Base-by-base conservation (phyloP, 2,113 vertebrate genomes). In the Gymnorhina tibicen region DNA sequence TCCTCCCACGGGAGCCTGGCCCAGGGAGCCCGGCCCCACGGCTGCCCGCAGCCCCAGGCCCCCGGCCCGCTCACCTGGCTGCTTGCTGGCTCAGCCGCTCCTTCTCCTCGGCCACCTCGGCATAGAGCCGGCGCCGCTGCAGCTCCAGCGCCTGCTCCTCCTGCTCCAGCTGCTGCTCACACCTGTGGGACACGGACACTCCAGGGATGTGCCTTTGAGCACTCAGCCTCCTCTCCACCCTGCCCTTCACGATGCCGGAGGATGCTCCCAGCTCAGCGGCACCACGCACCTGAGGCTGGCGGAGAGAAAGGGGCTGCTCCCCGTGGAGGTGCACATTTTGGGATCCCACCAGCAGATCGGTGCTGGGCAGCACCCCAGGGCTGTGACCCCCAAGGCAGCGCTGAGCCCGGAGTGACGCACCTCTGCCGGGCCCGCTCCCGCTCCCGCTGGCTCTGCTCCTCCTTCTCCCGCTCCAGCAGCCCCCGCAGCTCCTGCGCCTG, bases 111-210 rank as follows among this genome's bases (percentile, higher is more conserved):
- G 98, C 97, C 95, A 99, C 98, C 87, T 99, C 99, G 0, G 97
- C 97, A 8, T 99, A 98, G 33, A 99, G 98, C 30, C 99, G 96
- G 62, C 98, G 98, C 68, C 98, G 98, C 97, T 99, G 99, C 97
- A 99, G 99, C 98, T 99, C 98, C 89, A 99, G 95, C 0, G 97
- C 98, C 67, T 98, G 95, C 97, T 99, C 98, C 97, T 99, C 99
- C 97, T 99, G 99, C 95, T 99, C 98, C 90, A 99, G 97, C 96
- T 99, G 99, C 98, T 99, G 98, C 97, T 99, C 99, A 13, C 98
- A 99, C 85, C 99, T 99, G 97, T 0, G 9, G 55, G 33, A 15
- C 23, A 81, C 3, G 53, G 9, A 30, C 16, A 13, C 58, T 41
- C 33, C 91, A 70, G 84, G 52, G 50, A 53, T 0, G 3, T 4